phyloP scores from a whole-genome alignment of 2,113 vertebrate species.

The Oenanthe melanoleuca region DNA sequence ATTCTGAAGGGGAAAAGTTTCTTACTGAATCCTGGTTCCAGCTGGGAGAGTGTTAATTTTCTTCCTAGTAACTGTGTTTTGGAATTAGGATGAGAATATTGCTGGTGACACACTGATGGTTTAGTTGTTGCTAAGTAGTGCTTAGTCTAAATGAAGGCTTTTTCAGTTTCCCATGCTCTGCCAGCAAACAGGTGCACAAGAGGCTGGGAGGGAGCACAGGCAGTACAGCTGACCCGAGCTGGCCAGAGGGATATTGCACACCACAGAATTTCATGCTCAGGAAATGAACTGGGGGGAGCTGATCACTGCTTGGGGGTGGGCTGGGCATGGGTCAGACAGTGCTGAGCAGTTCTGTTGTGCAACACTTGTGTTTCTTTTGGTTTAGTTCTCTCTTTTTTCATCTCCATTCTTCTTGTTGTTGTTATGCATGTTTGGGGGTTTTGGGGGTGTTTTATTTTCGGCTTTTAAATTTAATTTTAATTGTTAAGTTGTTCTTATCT shows the following conservation, averaged over 20 bases:
- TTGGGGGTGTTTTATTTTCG: not conserved
- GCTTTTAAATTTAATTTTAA: not conserved
- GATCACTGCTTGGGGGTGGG: not conserved
- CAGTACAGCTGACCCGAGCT: not conserved
- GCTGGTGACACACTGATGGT: not conserved
- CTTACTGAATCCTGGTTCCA: not conserved
- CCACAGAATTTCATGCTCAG: not conserved
- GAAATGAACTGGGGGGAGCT: not conserved
- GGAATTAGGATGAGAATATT: not conserved
- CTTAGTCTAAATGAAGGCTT: not conserved
- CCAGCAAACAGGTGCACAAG: not conserved
- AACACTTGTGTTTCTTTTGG: not conserved
- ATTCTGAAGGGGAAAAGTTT: not conserved
- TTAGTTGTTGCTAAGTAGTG: not conserved
- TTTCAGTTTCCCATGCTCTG: not conserved
- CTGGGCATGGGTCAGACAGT: accelerated
- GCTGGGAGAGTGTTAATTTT: not conserved
- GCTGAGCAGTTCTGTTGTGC: not conserved
- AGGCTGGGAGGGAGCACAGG: not conserved
- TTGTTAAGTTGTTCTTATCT: not conserved
- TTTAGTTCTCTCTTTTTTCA: not conserved
- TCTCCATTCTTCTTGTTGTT: not conserved
- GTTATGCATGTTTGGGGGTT: accelerated
- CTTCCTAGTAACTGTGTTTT: not conserved
- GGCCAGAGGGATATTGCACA: not conserved